phyloP scores from a whole-genome alignment of 92 coral and sea anemone genomes.

The Epizoanthus ramosus region DNA sequence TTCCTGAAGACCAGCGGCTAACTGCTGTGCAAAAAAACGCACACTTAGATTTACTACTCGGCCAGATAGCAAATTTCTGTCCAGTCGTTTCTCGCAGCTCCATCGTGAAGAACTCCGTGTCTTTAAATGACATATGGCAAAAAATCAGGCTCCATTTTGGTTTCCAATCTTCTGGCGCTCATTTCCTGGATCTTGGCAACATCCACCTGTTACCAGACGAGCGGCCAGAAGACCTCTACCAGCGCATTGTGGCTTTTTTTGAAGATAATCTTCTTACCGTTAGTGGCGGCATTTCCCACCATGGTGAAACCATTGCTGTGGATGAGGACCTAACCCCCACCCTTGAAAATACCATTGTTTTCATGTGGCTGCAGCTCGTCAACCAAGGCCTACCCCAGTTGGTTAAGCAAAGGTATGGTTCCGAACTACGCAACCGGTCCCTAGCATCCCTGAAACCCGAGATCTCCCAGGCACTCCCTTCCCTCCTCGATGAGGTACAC shows the following conservation, averaged over 20 bases:
- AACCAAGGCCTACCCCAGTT: too few relatives aligned
- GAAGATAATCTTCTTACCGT: too few relatives aligned
- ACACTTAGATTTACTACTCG: slow-evolving; percentile 28
- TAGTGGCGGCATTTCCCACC: too few relatives aligned
- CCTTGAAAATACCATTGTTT: too few relatives aligned
- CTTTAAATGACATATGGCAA: slow-evolving; percentile 16
- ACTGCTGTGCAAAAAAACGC: slow-evolving; percentile 42
- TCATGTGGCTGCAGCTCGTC: too few relatives aligned
- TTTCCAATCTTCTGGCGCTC: slow-evolving; percentile 34
- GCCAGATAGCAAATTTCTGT: slow-evolving; percentile 23
- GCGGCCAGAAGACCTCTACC: not conserved
- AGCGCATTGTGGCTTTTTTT: too few relatives aligned
- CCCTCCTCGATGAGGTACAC: slow-evolving; percentile 29
- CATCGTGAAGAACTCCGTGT: slow-evolving; percentile 22
- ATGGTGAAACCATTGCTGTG: too few relatives aligned
- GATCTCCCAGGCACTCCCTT: not conserved
- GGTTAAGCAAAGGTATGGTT: too few relatives aligned
- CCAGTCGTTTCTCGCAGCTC: too few relatives aligned
- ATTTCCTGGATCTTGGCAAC: slow-evolving; percentile 30
- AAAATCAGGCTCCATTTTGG: slow-evolving; percentile 34
- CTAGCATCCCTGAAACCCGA: too few relatives aligned
- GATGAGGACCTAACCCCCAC: too few relatives aligned
- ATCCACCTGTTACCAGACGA: slow-evolving; percentile 29
- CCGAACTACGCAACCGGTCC: too few relatives aligned
- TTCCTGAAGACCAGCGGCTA: slow-evolving; percentile 38